Percentiles rank a stretch among this genome's conserved stretches.
Evolutionary conservation across 2,797 vertebrate species (phyloP).

Genomic region (Brotula barbata): DNA sequence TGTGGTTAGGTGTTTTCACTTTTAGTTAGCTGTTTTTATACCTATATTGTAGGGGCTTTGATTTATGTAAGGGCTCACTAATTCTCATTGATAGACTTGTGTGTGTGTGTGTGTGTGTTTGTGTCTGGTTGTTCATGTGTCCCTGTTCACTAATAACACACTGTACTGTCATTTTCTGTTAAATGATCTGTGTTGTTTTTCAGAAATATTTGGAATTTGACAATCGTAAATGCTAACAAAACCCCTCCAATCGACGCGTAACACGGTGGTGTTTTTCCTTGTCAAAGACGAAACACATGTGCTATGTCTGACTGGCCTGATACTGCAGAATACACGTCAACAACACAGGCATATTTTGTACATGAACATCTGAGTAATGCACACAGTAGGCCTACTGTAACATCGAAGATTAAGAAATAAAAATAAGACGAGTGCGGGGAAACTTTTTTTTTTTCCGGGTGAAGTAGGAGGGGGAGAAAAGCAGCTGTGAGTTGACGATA

Average conservation of each 20-base stretch:
- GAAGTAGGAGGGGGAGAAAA: conserved; percentile 13
- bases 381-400: conserved; percentile 47
- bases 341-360: conserved; percentile 34
- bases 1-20: too few relatives aligned
- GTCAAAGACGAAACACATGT: conserved; percentile 14
- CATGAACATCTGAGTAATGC: conserved; percentile 50
- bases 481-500: conserved; percentile 72
- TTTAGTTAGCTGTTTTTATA: too few relatives aligned
- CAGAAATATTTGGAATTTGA: conserved; percentile 16
- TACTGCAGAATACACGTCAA: conserved; percentile 44
- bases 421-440: conserved; percentile 57
- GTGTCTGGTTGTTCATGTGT: conserved; percentile 6
- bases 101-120: conserved; percentile 42
- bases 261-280: conserved; percentile 10
- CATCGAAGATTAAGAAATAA: conserved; percentile 60
- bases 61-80: too few relatives aligned
- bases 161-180: conserved; percentile 63
- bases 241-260: too few relatives aligned
- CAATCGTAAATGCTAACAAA: background rate
- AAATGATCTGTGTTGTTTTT: conserved; percentile 27
- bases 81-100: too few relatives aligned
- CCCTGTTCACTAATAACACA: too few relatives aligned
- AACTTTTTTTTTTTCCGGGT: conserved; percentile 29
- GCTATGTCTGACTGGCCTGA: conserved; percentile 23
- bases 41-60: too few relatives aligned